Conservation (phyloP, 2,113 vertebrate genomes). For the Cichladusa arquata region DNA sequence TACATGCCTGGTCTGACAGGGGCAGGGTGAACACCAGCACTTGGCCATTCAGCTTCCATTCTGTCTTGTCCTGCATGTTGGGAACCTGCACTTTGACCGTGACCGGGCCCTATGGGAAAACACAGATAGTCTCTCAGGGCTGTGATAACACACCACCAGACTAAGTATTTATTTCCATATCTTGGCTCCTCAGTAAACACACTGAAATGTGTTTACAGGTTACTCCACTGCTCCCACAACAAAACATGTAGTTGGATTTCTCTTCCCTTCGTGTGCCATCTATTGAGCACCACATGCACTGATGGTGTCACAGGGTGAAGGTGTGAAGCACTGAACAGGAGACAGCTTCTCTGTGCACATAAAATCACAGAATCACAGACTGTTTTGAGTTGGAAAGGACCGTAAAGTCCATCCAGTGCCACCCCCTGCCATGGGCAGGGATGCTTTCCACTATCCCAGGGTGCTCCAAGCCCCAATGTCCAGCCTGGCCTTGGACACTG, state of each 20-base stretch:
- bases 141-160: not conserved
- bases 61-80: constrained; percentile 99
- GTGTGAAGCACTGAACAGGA: not conserved
- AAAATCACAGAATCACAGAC: not conserved
- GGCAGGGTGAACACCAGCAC: constrained; percentile 94
- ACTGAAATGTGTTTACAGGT: not conserved
- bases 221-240: not conserved
- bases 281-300: rapidly evolving
- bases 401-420: not conserved
- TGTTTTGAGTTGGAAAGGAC: not conserved
- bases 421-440: not conserved
- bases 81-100: constrained; percentile 98
- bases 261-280: not conserved
- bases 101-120: constrained; percentile 85
- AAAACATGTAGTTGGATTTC: not conserved
- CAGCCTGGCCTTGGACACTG: not conserved
- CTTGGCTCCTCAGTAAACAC: not conserved
- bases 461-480: rapidly evolving
- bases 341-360: not conserved
- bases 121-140: not conserved
- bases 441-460: rapidly evolving
- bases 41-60: constrained; percentile 97
- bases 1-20: constrained; percentile 90
- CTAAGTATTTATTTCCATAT: not conserved
- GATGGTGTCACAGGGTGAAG: rapidly evolving